phyloP scores from a whole-genome alignment of 1,140 invertebrate genomes.

The Panagrolaimus sp. region DNA sequence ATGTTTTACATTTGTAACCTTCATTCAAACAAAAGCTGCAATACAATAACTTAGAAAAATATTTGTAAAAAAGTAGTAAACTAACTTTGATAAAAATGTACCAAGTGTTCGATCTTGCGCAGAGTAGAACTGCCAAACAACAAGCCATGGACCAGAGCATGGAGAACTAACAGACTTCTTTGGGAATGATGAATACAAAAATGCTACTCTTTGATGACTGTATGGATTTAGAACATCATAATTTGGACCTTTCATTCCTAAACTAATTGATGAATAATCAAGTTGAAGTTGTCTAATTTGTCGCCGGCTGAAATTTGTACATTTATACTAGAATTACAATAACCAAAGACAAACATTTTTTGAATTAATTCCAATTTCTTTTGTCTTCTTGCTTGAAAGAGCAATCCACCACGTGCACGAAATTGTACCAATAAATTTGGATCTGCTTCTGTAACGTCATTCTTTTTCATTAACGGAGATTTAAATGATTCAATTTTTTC shows the following conservation, averaged over 20 bases:
- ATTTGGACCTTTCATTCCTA: constrained; percentile 38
- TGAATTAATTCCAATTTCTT: constrained; percentile 23
- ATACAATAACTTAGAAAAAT: constrained; percentile 64
- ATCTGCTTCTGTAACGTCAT: constrained; percentile 17
- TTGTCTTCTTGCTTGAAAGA: constrained; percentile 25
- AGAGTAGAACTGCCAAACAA: constrained; percentile 58
- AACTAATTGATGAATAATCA: not conserved
- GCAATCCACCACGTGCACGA: constrained; percentile 24
- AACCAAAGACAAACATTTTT: constrained; percentile 31
- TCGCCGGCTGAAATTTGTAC: constrained; percentile 17
- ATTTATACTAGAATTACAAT: not conserved
- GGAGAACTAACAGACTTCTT: constrained; percentile 40
- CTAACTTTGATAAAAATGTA: constrained; percentile 68
- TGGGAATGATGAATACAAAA: constrained; percentile 72
- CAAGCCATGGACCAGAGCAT: constrained; percentile 63
- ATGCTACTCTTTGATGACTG: constrained; percentile 78
- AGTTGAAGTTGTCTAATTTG: constrained; percentile 25
- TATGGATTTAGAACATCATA: constrained; percentile 76
- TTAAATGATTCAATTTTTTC: constrained; percentile 16
- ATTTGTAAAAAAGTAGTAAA: not conserved
- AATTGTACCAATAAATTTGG: constrained; percentile 23
- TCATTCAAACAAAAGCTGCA: constrained; percentile 64
- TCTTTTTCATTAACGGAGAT: constrained; percentile 8
- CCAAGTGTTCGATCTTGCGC: constrained; percentile 95
- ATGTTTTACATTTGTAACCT: constrained; percentile 75